Evolutionary conservation across 2,888 invertebrate species (phyloP), one percentile per base, ranked within the genome.

Genomic region (Belgica antarctica): DNA sequence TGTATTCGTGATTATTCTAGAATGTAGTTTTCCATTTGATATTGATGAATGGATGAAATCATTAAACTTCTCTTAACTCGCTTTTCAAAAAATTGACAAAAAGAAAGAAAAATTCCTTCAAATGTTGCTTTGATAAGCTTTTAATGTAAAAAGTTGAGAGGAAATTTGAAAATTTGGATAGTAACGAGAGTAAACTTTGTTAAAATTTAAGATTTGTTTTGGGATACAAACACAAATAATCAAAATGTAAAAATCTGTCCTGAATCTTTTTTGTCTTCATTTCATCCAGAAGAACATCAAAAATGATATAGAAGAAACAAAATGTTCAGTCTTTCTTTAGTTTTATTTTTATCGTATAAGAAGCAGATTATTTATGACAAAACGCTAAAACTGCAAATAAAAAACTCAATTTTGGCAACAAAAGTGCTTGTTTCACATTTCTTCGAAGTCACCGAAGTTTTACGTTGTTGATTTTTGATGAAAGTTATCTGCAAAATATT

Each of bases 21-120:
- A 41, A 63, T 63, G 63, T 63, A 63, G 63, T 63, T 63, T 63
- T 63, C 63, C 63, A 63, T 63, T 63, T 63, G n/a, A 63, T 52
- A n/a, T 52, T 52, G 17, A n/a, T 12, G 52, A 52, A 52, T 52
- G 52, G 52, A 52, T 52, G 52, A 22, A 52, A 52, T 17, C 17
- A 22, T 22, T n/a, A 52, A 52, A 12, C 5, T 52, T 52, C 52
- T 8, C 22, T 52, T n/a, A 52, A 22, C 22, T 17, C 12, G 52
- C 52, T 52, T 52, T 52, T 19, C 34, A 17, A n/a, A 41, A 41
- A 41, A 41, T 41, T 41, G 52, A 52, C 8, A 52, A 52, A 22
- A 52, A 52, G 52, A 52, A 52, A 12, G 22, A 52, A 52, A 52
- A 52, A 52, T 17, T 52, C 52, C 52, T n/a, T 52, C 22, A 19